Conservation (phyloP, 2,797 vertebrate genomes). For the Cephalopachus bancanus region DNA sequence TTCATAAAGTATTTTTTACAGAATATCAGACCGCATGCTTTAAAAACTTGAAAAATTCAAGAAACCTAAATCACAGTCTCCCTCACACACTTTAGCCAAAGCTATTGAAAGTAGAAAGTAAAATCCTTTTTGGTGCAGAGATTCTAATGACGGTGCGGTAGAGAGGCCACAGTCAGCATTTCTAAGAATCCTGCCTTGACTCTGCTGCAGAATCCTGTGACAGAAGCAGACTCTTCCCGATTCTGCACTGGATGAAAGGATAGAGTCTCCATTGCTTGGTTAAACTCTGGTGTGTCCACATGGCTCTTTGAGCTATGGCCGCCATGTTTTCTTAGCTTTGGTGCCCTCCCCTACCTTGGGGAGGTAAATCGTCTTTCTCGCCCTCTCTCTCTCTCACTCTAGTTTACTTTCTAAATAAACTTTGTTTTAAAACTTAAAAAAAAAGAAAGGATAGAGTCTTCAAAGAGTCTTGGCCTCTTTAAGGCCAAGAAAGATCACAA, state of each 20-base stretch:
- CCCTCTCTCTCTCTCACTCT: too few species aligned
- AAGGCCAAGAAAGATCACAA: background rate
- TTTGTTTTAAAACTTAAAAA: too few species aligned
- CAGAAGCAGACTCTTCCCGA: background rate
- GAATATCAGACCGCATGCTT: background rate
- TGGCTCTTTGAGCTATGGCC: too few species aligned
- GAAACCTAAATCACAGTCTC: conserved; percentile 21
- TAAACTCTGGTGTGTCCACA: too few species aligned
- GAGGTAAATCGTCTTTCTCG: too few species aligned
- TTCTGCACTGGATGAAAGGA: background rate
- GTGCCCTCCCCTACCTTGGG: too few species aligned
- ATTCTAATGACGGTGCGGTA: background rate
- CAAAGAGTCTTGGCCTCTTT: too few species aligned
- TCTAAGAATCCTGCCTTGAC: background rate
- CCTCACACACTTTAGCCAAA: background rate
- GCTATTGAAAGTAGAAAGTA: background rate
- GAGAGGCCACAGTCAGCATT: background rate
- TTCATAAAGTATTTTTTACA: conserved; percentile 5
- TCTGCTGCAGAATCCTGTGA: background rate
- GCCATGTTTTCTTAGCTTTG: too few species aligned
- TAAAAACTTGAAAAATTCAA: conserved; percentile 33
- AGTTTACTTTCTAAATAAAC: too few species aligned
- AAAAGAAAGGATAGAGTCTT: background rate
- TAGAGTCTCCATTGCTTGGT: too few species aligned
- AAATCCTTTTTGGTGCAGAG: background rate